Evolutionary conservation across 2,797 vertebrate genomes (phyloP).

Genomic region (Delichon dasypus): DNA sequence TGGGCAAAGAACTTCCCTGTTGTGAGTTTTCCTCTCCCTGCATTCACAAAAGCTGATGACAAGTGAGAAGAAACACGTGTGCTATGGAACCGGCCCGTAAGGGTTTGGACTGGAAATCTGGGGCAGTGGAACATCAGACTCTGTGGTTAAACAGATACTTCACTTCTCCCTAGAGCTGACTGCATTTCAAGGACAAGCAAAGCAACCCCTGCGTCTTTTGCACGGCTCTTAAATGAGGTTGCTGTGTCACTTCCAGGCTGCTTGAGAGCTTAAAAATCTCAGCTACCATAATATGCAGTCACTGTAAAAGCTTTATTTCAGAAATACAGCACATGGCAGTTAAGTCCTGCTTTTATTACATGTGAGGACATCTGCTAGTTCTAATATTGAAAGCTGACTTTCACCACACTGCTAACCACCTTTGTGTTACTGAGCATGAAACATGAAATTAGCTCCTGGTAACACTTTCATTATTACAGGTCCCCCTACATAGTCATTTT

Average conservation of each 20-base stretch:
- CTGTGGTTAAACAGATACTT: neutral
- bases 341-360: neutral
- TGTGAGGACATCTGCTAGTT: neutral
- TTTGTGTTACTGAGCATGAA: neutral
- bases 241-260: neutral
- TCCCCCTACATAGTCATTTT: neutral
- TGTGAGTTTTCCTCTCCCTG: neutral
- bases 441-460: neutral
- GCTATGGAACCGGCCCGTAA: rapidly evolving
- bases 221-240: neutral
- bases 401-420: neutral
- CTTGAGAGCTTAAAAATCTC: neutral
- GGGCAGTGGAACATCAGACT: neutral
- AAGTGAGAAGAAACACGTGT: neutral
- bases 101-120: neutral
- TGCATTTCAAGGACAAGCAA: neutral
- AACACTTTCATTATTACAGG: neutral
- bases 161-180: neutral
- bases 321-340: neutral
- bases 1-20: neutral
- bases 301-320: neutral
- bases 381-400: neutral
- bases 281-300: neutral
- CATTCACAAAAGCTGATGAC: neutral
- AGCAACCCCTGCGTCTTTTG: neutral